Evolutionary conservation across 1,140 invertebrate genomes (phyloP), one percentile per base, ranked within the genome.

Genomic region (Euura lappo): DNA sequence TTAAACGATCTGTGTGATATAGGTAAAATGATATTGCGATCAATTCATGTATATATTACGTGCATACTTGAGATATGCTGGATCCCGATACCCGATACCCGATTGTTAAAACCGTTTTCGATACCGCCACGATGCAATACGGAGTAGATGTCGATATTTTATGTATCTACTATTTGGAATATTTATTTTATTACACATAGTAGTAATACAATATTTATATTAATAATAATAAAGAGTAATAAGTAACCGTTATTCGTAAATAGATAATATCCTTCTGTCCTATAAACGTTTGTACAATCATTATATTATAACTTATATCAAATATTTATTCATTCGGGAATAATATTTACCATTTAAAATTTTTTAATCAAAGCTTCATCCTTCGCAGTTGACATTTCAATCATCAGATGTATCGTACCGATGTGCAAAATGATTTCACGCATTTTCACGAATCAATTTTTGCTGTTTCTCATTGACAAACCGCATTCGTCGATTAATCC

Each of bases 211-310:
- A 76, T 81, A 74, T 76, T 75, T 60, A 28, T 28, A 28, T 60
- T 79, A 76, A 79, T 79, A 77, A 78, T 81, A 80, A 79, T 80
- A 76, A 78, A 75, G 65, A 76, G 74, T 76, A 76, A 79, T 81
- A 80, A 81, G 76, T 80, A 81, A 79, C 79, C 77, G 79, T 78
- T 83, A 79, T 77, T 68, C 72, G 79, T 81, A 80, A 80, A 81
- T 83, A 82, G 74, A 80, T 78, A 74, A 78, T 80, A 76, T 71
- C 74, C 69, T 77, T 69, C 77, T 79, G 71, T 72, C 77, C 81
- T 83, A 78, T 78, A 76, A 84, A 80, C 77, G 76, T 84, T 84
- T 84, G 82, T 83, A 84, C 83, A 83, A 79, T 80, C 76, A 80
- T 76, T 60, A 68, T 79, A 77, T 80, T 70, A 75, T 73, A 75